Evolutionary conservation across 2,888 invertebrate genomes (phyloP), one percentile per base, ranked within the genome.

Genomic region (Cataglyphis rosenhaueri): DNA sequence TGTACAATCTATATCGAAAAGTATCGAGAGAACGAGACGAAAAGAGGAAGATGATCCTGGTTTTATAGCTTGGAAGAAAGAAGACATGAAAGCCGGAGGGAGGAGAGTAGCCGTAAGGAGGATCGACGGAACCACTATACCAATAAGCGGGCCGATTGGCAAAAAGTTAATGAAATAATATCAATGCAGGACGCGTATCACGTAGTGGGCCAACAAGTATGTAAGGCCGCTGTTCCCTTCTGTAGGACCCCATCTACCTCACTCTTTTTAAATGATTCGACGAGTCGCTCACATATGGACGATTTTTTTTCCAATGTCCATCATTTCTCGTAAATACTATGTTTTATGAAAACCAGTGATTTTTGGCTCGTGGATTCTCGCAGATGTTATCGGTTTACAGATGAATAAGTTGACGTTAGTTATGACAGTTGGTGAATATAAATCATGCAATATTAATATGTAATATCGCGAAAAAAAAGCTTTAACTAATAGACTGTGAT

Each of bases 101-200:
- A 87, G 89, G 84, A 85, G 86, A 86, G 89, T 83, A 86, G 83
- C 88, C 84, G 86, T 86, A 89, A 41, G 86, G 89, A 89, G 89
- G 84, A 85, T 82, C 88, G 86, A 86, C 88, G 85, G 85, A 89
- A 87, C 90, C 92, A 91, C 91, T 90, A 91, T 91, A 90, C 88
- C 89, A 89, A 91, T 91, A 89, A 90, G 87, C 87, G 86, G 73
- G 88, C 87, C 87, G 87, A 88, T 84, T 87, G 84, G 91, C 90
- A 94, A 94, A 93, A 93, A 92, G 92, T 92, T 94, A 94, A 94
- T 94, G 94, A 94, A 94, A 94, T 94, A 94, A 94, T 94, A 94
- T 93, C 92, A 92, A 94, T 94, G 94, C 94, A 92, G 91, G 92
- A 91, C 93, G 93, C 93, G 94, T 94, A 93, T 92, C 92, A 91